Evolutionary conservation across 1,140 invertebrate species (phyloP), one percentile per base, ranked within the genome.

Genomic region (Myzus persicae): DNA sequence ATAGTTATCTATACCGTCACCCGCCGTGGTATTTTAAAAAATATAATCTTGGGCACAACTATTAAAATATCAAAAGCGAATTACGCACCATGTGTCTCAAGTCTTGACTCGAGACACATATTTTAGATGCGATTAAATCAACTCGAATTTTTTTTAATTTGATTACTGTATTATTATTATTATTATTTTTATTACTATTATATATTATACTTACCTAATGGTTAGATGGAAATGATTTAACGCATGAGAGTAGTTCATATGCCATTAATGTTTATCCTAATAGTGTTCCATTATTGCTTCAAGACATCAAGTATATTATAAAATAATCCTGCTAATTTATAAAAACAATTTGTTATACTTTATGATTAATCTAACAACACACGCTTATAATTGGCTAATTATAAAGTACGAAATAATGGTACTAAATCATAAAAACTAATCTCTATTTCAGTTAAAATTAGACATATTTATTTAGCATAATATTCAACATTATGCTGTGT

Each of bases 391-490:
- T 89, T 38, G 22, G 18, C 87, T 89, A 89, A 89, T 89, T 89
- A 89, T 89, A 51, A 88, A 38, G 46, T 89, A 38, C 2, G 36
- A 20, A 89, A 48, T 51, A 51, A 89, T 22, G 36, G 38, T 89
- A 89, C 36, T 89, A 48, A 89, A 89, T 89, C 87, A 51, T 89
- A 89, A 51, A 89, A 89, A 88, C 20, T 51, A 51, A 89, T 48
- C 46, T 89, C 44, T 48, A 24, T 48, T 48, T 36, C n/a, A 51
- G 87, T 89, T 89, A 89, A 51, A 89, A 89, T 51, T 89, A 89
- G 87, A 89, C 20, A 24, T 31, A 42, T 82, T 38, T 82, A 85
- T 85, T 85, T 44, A 85, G 14, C 24, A 46, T 85, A 44, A 18
- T 85, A 85, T 85, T 44, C 40, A 85, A 11, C 24, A 42, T 48